Base-by-base conservation (phyloP, 30 jellyfish, hydroid and myxozoan species). In the Rhopilema esculentum region DNA sequence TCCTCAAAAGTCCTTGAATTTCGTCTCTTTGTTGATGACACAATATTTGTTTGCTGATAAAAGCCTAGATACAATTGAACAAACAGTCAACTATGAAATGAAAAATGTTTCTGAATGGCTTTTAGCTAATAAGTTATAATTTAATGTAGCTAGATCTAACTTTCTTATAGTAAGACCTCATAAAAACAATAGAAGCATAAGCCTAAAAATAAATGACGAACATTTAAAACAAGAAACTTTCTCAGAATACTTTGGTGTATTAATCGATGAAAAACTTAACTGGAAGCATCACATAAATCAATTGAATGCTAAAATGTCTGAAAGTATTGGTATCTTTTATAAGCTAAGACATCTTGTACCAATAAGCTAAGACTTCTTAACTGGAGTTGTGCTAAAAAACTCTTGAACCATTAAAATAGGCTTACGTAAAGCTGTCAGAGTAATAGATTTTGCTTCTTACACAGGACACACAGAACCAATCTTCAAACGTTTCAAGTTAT, bases 341-440 rank as follows among this genome's bases (percentile, higher is more conserved):
- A n/a, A n/a, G n/a, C n/a, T n/a, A n/a, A n/a, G n/a, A n/a, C n/a
- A n/a, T n/a, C n/a, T n/a, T n/a, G n/a, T n/a, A n/a, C 17, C 63
- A 80, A 79, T 71, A 79, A 28, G 29, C 33, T n/a, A n/a, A n/a
- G n/a, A n/a, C n/a, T n/a, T n/a, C n/a, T n/a, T n/a, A n/a, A n/a
- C n/a, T n/a, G n/a, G n/a, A n/a, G n/a, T n/a, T 25, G 81, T 75
- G 22, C 85, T 57, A 49, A 75, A 75, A 69, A 25, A 64, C 26
- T 25, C 74, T 30, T 80, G 66, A 79, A 26, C 80, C 8, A 2
- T 79, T 16, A 79, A 79, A 64, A 26, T 63, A 1, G 31, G 40
- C 71, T 79, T 79, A 79, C 89, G 80, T 2, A 77, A 79, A 79
- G 89, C 89, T 62, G 70, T 79, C 21, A 63, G 80, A 31, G 71